These are phyloP conservation scores for Acronicta leporina DNA, from an alignment of 2,888 invertebrate species.

Conservation along the genomic window DNA sequence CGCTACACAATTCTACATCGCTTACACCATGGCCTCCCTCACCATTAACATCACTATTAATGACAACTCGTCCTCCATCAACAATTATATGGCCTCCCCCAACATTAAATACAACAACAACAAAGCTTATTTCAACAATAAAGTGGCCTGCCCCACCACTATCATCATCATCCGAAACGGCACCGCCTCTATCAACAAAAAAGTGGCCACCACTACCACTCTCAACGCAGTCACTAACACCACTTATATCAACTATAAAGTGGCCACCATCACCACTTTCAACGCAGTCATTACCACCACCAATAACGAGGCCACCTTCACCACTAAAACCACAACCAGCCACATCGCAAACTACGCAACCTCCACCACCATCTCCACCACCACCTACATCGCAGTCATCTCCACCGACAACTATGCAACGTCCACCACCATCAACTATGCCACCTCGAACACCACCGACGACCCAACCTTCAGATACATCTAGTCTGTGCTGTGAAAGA, in stretches of 20 bases:
- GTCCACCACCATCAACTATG: background rate
- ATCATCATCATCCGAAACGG: background rate
- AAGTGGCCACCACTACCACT: background rate
- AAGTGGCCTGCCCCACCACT: background rate
- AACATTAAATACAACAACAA: background rate
- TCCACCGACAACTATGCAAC: background rate
- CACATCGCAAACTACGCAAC: background rate
- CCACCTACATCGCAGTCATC: background rate
- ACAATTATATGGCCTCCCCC: background rate
- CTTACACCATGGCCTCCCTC: background rate
- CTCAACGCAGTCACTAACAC: background rate
- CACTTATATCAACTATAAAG: too few relatives aligned
- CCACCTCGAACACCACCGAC: background rate
- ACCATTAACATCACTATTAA: background rate
- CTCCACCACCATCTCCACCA: background rate
- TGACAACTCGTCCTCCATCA: background rate
- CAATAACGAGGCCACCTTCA: background rate
- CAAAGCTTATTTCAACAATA: background rate
- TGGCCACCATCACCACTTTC: background rate
- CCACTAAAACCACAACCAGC: background rate
- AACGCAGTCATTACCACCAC: background rate
- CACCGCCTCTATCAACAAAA: background rate
- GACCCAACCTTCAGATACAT: background rate
- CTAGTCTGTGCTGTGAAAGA: slow-evolving; percentile 35
- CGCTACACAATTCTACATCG: too few relatives aligned